A percentile compares a stretch with the other conserved stretches of the same genome.
phyloP scores from a whole-genome alignment of 1,140 invertebrate genomes.

The Mylabris phalerata region DNA sequence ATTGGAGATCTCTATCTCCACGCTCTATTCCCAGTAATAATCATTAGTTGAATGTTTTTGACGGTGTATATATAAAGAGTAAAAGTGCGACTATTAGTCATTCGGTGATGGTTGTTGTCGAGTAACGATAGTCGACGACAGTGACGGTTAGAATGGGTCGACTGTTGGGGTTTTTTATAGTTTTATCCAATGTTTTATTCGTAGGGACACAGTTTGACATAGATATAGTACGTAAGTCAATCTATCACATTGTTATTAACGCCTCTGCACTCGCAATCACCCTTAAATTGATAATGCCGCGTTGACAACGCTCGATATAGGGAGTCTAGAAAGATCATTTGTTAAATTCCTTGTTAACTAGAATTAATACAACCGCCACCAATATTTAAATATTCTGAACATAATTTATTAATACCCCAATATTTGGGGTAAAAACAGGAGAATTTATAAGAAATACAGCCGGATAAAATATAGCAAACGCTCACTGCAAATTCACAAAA shows the following conservation, averaged over 20 bases:
- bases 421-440: no score
- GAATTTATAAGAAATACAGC: no score
- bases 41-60: conserved; percentile 38
- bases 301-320: conserved; percentile 15
- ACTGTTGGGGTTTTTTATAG: conserved; percentile 24
- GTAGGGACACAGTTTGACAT: conserved; percentile 25
- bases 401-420: no score
- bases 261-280: conserved; percentile 11
- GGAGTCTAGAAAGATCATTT: conserved; percentile 23
- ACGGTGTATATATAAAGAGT: conserved; percentile 31
- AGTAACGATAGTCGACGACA: conserved; percentile 14
- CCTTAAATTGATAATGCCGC: conserved; percentile 25
- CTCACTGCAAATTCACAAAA: no score
- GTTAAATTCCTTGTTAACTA: conserved; percentile 21
- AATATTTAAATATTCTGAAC: no score
- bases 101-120: conserved; percentile 24
- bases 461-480: no score
- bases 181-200: conserved; percentile 25
- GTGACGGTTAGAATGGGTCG: conserved; percentile 12
- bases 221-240: conserved; percentile 34
- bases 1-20: conserved; percentile 24
- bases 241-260: conserved; percentile 30
- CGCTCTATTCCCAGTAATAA: conserved; percentile 10
- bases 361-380: background rate
- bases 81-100: conserved; percentile 32